phyloP scores from a whole-genome alignment of 2,797 vertebrate species.

The Iguana delicatissima region DNA sequence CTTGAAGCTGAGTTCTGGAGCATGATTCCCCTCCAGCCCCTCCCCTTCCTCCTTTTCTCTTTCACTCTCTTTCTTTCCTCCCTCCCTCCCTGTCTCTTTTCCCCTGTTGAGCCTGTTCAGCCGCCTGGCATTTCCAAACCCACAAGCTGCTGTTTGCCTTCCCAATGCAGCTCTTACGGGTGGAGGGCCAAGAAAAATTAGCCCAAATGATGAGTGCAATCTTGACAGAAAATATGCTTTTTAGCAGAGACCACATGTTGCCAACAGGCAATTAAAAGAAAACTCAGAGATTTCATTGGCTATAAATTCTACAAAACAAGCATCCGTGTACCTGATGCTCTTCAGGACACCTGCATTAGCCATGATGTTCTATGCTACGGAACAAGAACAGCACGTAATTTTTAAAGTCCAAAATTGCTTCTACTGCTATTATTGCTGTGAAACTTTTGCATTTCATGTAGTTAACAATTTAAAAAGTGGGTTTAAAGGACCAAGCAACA shows the following conservation, averaged over 20 bases:
- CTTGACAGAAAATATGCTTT: constrained; percentile 85
- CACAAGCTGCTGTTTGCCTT: constrained; percentile 85
- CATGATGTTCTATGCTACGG: not conserved
- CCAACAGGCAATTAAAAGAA: constrained; percentile 81
- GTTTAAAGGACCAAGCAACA: not conserved
- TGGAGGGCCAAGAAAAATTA: constrained; percentile 85
- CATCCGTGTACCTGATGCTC: constrained; percentile 52
- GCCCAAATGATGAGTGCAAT: constrained; percentile 83
- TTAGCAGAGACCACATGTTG: constrained; percentile 85
- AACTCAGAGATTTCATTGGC: constrained; percentile 78
- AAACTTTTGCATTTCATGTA: not conserved
- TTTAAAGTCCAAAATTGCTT: too few relatives aligned
- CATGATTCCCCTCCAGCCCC: constrained; percentile 56
- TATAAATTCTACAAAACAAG: constrained; percentile 69
- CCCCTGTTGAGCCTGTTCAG: constrained; percentile 80
- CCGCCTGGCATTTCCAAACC: constrained; percentile 82
- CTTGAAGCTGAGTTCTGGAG: constrained; percentile 54
- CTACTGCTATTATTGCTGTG: not conserved
- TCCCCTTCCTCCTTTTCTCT: constrained; percentile 46
- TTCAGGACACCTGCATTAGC: constrained; percentile 19
- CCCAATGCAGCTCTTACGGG: constrained; percentile 80
- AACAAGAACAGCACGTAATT: not conserved
- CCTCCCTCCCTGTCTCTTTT: constrained; percentile 18
- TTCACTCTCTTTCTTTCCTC: constrained; percentile 51
- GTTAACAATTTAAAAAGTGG: not conserved